phyloP scores from a whole-genome alignment of 2,888 invertebrate genomes.

The Ethmia dodecea region DNA sequence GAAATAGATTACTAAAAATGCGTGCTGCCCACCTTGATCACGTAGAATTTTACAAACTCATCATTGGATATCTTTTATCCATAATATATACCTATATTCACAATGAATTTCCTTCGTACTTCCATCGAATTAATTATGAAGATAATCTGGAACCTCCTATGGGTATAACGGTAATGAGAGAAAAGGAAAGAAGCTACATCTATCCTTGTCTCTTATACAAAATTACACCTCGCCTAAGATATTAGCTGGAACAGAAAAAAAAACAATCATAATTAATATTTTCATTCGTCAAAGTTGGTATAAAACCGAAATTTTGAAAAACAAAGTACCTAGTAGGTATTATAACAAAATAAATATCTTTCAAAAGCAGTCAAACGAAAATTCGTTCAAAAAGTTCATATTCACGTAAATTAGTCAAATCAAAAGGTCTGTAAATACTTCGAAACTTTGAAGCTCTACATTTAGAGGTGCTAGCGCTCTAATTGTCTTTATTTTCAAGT shows the following conservation, averaged over 20 bases:
- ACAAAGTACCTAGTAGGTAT: slow-evolving; percentile 11
- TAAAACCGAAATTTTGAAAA: slow-evolving; percentile 1
- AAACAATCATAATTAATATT: slow-evolving; percentile 1
- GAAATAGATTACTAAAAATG: no score
- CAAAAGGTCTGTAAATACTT: slow-evolving; percentile 6
- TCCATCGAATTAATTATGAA: no score
- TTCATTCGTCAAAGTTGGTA: not conserved
- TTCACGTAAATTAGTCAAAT: slow-evolving; percentile 18
- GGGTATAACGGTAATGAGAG: slow-evolving; percentile 7
- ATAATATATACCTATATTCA: no score
- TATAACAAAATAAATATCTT: slow-evolving; percentile 12
- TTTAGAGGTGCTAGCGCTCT: no score
- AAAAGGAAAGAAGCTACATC: slow-evolving; percentile 1
- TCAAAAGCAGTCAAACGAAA: slow-evolving; percentile 7
- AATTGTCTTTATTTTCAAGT: no score
- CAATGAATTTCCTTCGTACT: no score
- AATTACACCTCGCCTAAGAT: slow-evolving; percentile 15
- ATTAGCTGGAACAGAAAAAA: slow-evolving; percentile 20
- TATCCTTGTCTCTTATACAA: slow-evolving; percentile 16
- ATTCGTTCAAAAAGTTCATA: slow-evolving; percentile 19
- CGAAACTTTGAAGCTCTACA: no score
- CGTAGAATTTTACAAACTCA: no score
- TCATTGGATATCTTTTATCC: no score
- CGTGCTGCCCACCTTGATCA: no score
- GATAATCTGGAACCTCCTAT: slow-evolving; percentile 3